Percentiles rank a stretch among this genome's conserved stretches.
Evolutionary conservation across 2,888 invertebrate genomes (phyloP).

Genomic region (Trichopoda pennipes): DNA sequence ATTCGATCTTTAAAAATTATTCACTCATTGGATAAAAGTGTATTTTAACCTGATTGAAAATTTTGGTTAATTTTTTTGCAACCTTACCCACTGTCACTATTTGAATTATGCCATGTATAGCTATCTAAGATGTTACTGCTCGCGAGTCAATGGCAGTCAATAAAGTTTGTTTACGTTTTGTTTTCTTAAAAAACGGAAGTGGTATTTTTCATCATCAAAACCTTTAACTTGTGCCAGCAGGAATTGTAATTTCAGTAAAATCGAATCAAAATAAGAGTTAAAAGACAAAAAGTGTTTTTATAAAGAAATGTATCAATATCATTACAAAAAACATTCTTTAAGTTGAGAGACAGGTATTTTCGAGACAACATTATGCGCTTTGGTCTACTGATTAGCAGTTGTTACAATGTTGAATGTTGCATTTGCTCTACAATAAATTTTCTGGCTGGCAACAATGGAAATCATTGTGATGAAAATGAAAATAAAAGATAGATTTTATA

Average conservation of each 20-base stretch:
- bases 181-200: slow-evolving; percentile 46
- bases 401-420: neutral
- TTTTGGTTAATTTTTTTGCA: too few relatives aligned
- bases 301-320: slow-evolving; percentile 40
- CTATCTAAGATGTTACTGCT: too few relatives aligned
- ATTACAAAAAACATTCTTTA: slow-evolving; percentile 35
- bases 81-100: too few relatives aligned
- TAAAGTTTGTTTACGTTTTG: neutral
- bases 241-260: slow-evolving; percentile 29
- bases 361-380: neutral
- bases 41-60: too few relatives aligned
- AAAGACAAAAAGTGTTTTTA: slow-evolving; percentile 16
- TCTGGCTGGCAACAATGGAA: slow-evolving; percentile 11
- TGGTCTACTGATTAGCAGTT: neutral
- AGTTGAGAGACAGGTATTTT: slow-evolving; percentile 22
- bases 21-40: too few relatives aligned
- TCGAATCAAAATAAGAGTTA: slow-evolving; percentile 8
- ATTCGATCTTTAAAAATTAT: too few relatives aligned
- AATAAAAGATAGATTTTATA: slow-evolving; percentile 33
- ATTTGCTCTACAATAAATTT: slow-evolving; percentile 28
- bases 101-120: too few relatives aligned
- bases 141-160: slow-evolving; percentile 5
- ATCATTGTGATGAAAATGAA: slow-evolving; percentile 55
- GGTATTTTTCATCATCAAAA: slow-evolving; percentile 41
- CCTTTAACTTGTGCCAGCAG: slow-evolving; percentile 26